Evolutionary conservation across 2,113 vertebrate species (phyloP), one percentile per base, ranked within the genome.

Genomic region (Corythaeola cristata): DNA sequence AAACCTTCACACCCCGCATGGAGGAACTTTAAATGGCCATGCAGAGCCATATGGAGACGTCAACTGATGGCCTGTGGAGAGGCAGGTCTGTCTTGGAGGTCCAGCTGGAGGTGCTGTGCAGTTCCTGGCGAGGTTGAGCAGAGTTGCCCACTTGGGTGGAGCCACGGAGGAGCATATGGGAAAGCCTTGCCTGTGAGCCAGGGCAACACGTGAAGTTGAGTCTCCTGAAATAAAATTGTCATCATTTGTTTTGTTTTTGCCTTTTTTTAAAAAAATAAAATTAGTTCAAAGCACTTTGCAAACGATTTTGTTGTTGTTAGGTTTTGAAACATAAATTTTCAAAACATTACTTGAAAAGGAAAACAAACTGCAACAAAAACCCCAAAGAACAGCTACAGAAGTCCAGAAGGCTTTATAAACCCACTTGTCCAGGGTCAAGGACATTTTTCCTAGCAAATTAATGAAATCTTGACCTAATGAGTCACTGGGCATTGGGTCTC

Each of bases 141-240:
- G 35, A 33, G 41, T 39, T 26, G 71, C 37, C 33, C 2, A 0
- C 28, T 28, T 11, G 45, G 47, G 22, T n/a, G 60, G 44, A 28
- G 27, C 37, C 14, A 5, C 1, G 2, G 55, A 35, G 24, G 12
- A 33, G 17, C 2, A 1, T 18, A 44, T 1, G 10, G 39, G 37
- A 41, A 84, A 49, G 9, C 23, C 17, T 32, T 3, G 2, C 9
- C 37, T 47, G 17, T 2, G 3, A 82, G 49, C 9, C 28, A 53
- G 47, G 28, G 28, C 39, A 39, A 28, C 22, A 27, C 6, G 1
- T 8, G 27, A 60, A 53, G 64, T 7, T 2, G 24, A 28, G 22
- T 6, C 4, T 62, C 19, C 23, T 16, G 62, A 75, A 75, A 52
- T 16, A 60, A 35, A 77, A 68, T 5, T 28, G 23, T 15, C 8